These are phyloP conservation scores for Latrodectus hesperus DNA, from an alignment of 2,888 invertebrate genomes.

Conservation along the genomic window DNA sequence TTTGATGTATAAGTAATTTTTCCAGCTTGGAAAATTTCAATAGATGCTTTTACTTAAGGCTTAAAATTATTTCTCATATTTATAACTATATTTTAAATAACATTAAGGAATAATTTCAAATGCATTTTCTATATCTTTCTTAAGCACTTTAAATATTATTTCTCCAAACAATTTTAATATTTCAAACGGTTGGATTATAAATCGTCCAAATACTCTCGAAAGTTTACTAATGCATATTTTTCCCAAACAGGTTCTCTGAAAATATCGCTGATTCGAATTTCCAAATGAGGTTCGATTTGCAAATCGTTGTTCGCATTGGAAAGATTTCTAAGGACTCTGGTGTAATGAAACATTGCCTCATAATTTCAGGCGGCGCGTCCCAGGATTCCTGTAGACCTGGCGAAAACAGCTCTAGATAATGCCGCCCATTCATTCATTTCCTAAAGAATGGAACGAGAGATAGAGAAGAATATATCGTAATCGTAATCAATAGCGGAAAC, in stretches of 20 bases:
- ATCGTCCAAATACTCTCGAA: neutral
- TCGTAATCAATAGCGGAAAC: constrained; percentile 69
- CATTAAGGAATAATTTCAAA: no score
- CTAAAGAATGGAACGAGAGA: neutral
- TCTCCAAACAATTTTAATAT: no score
- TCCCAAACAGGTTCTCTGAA: neutral
- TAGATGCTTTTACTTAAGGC: no score
- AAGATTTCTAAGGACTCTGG: neutral
- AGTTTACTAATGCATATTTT: neutral
- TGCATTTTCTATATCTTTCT: no score
- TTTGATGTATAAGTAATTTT: no score
- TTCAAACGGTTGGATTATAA: neutral
- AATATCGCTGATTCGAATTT: no score
- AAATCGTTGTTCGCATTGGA: neutral
- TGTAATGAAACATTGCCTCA: neutral
- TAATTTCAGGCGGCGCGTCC: constrained; percentile 8
- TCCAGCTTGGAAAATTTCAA: no score
- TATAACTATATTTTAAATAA: no score
- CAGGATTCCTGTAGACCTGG: constrained; percentile 29
- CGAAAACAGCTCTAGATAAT: constrained; percentile 38
- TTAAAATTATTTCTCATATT: no score
- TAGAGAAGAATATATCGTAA: constrained; percentile 41
- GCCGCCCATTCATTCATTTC: constrained; percentile 43
- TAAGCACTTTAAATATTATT: no score
- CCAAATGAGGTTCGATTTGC: no score